Conservation (phyloP, 1,140 invertebrate genomes). For the Leptinotarsa lineolata region DNA sequence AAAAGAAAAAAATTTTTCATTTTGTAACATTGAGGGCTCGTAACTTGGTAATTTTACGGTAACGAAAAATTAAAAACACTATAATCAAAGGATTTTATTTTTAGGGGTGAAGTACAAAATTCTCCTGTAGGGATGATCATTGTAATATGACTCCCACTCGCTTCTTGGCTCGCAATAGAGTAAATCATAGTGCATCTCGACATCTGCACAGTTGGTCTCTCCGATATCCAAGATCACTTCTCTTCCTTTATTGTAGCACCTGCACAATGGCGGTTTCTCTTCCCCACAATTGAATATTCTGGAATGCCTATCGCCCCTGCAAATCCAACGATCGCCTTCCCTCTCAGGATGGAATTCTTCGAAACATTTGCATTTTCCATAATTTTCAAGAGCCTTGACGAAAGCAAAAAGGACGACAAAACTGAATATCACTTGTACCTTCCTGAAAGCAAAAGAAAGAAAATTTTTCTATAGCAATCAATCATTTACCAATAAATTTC, state of each 20-base stretch:
- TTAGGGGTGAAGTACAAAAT: neutral
- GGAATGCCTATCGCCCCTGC: conserved; percentile 33
- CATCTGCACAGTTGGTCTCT: conserved; percentile 30
- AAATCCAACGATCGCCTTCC: conserved; percentile 13
- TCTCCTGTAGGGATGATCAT: conserved; percentile 26
- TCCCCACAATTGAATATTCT: conserved; percentile 36
- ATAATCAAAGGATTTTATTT: too few species aligned
- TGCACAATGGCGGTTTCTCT: conserved; percentile 33
- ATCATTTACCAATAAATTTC: too few species aligned
- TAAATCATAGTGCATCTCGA: neutral
- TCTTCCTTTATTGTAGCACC: conserved; percentile 31
- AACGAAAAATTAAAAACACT: too few species aligned
- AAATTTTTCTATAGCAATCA: neutral
- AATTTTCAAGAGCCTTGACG: neutral
- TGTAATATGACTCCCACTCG: conserved; percentile 30
- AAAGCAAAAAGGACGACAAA: neutral
- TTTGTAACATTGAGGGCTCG: too few species aligned
- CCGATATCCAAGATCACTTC: conserved; percentile 34
- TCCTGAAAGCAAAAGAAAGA: conserved; percentile 1
- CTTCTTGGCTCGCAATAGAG: conserved; percentile 15
- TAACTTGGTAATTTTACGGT: too few species aligned
- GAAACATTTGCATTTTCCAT: conserved; percentile 34
- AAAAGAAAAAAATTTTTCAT: too few species aligned
- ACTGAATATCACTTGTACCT: neutral
- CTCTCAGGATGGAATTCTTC: conserved; percentile 34